Base-by-base conservation (phyloP, 2,113 vertebrate species). In the Herpailurus yagouaroundi region DNA sequence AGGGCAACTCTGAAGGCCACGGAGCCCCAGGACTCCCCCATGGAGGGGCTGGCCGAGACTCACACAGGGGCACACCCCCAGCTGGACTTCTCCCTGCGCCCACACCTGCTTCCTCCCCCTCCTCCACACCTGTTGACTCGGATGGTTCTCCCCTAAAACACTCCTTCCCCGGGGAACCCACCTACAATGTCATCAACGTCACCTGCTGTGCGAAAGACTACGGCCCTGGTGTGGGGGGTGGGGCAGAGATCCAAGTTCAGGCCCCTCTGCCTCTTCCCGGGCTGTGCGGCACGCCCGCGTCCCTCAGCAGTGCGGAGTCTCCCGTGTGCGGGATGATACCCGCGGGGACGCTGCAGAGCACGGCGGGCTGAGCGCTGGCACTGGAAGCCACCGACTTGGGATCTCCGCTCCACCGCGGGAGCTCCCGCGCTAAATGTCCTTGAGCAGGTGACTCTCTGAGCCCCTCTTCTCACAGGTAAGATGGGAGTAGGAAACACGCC, bases 301-400 rank as follows among this genome's bases (percentile, higher is more conserved):
- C 45, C 23, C 52, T 38, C 55, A 11, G 66, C 23, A 19, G 68
- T 63, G n/a, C 80, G 10, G 60, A 68, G 68, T 21, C 63, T 36
- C 52, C 36, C 1, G 0, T 7, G 18, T 6, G 76, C 12, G 76
- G 50, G 52, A 4, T 9, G 3, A 11, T 25, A 52, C 4, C 5
- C 3, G 19, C 19, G 16, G 5, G 29, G 31, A 36, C 6, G 23
- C 10, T 50, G 31, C 38, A 3, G 50, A 21, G 52, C 57, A 23
- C 38, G 27, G 15, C 1, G 4, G 14, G 3, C 4, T 31, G 63
- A 82, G 52, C 4, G 1, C 60, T 21, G n/a, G 33, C 15, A 3
- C 12, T 14, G 36, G 82, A 76, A 16, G 41, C n/a, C 48, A 29
- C 0, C 0, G 4, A 14, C 21, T 12, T 5, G 3, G 15, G 36